Evolutionary conservation across 30 jellyfish, hydroid and myxozoan species (phyloP).

Genomic region (Chrysaora quinquecirrha): DNA sequence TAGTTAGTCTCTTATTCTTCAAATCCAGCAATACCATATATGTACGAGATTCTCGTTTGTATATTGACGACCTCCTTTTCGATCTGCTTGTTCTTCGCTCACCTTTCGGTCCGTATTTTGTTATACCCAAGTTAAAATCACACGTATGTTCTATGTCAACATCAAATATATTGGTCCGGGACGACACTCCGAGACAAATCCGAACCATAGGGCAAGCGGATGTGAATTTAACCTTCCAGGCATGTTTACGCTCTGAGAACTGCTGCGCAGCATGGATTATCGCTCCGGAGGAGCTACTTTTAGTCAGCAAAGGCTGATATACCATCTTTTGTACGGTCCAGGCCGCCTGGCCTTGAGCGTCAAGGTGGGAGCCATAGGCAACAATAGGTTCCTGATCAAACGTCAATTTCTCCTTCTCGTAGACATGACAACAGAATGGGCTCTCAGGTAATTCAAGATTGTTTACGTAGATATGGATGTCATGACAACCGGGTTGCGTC

Average conservation of each 20-base stretch:
- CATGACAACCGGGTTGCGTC: conserved; percentile 52
- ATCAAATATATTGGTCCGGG: conserved; percentile 65
- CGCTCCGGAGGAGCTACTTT: conserved; percentile 78
- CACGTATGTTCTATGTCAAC: conserved; percentile 73
- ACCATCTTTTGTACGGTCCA: conserved; percentile 71
- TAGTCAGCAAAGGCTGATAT: conserved; percentile 49
- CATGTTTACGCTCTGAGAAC: conserved; percentile 57
- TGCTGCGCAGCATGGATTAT: conserved; percentile 69
- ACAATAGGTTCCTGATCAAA: conserved; percentile 69
- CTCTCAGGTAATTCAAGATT: conserved; percentile 70
- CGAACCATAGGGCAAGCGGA: conserved; percentile 78
- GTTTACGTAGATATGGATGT: conserved; percentile 52
- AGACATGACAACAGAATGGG: conserved; percentile 77
- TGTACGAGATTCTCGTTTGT: conserved; percentile 68
- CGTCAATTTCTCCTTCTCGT: conserved; percentile 59
- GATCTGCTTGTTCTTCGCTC: conserved; percentile 57
- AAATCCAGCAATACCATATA: conserved; percentile 62
- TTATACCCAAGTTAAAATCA: conserved; percentile 63
- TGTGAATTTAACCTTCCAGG: conserved; percentile 71
- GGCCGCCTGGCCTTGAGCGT: conserved; percentile 69
- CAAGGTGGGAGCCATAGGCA: conserved; percentile 50
- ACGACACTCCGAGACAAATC: conserved; percentile 67
- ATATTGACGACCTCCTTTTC: conserved; percentile 63
- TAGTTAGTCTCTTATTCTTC: conserved; percentile 60
- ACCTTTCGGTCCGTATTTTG: conserved; percentile 65